A percentile compares a stretch with the other conserved stretches of the same genome.
Evolutionary conservation across 1,140 invertebrate genomes (phyloP).

Genomic region (Elymnias hypermnestra): DNA sequence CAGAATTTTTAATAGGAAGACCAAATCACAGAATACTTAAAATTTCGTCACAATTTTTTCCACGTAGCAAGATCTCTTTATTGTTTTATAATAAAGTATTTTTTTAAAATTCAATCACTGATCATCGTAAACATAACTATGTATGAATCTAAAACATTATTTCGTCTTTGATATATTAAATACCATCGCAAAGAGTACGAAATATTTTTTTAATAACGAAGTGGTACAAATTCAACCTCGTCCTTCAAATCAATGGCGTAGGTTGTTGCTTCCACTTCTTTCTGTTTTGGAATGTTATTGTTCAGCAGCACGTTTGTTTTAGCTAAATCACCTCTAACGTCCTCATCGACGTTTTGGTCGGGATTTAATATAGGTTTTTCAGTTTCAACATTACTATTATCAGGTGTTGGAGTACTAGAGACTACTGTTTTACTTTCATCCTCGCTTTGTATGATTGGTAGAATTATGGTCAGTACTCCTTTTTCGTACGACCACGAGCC

Average conservation of each 20-base stretch:
- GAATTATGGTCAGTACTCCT: constrained; percentile 4
- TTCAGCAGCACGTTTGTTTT: constrained; percentile 11
- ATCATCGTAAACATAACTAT: no score
- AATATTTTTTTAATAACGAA: constrained; percentile 1
- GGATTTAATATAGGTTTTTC: constrained; percentile 7
- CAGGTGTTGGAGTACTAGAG: neutral
- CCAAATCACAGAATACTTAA: no score
- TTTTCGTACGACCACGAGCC: constrained; percentile 14
- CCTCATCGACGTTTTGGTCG: constrained; percentile 17
- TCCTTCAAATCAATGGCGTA: constrained; percentile 28
- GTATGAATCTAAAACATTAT: no score
- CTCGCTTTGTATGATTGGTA: neutral
- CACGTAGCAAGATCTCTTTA: no score
- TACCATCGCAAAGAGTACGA: neutral
- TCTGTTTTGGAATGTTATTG: constrained; percentile 22
- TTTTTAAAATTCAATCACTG: no score
- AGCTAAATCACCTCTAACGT: constrained; percentile 15
- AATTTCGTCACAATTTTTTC: no score
- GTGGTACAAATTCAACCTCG: constrained; percentile 23
- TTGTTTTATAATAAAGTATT: no score
- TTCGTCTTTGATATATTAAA: neutral
- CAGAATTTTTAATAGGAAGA: no score
- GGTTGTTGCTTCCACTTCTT: constrained; percentile 30
- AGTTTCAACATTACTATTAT: constrained; percentile 18
- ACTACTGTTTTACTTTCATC: neutral